Conservation (phyloP, 2,113 vertebrate species). For the Phyllostomus discolor region DNA sequence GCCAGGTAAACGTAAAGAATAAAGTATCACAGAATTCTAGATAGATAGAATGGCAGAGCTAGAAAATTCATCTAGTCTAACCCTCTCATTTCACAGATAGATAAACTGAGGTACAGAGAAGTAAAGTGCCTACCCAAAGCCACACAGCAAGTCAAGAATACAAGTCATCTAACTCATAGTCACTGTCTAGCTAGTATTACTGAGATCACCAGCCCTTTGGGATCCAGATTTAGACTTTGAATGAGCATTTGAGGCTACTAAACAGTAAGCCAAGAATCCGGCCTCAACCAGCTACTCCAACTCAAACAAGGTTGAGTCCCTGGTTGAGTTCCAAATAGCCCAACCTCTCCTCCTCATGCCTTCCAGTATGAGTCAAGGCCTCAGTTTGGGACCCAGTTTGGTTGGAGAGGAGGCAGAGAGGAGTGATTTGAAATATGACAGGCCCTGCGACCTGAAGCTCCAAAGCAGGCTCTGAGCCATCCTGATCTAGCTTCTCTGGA, state of each 20-base stretch:
- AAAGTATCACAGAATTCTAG: slow-evolving; percentile 2
- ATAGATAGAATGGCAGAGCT: background rate
- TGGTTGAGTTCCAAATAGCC: background rate
- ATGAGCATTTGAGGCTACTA: slow-evolving; percentile 14
- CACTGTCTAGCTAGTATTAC: background rate
- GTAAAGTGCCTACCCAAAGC: background rate
- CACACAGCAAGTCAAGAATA: background rate
- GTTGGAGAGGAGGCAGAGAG: background rate
- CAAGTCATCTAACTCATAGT: background rate
- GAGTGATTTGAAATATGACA: slow-evolving; percentile 5
- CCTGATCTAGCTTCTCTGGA: slow-evolving; percentile 5
- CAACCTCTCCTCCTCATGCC: background rate
- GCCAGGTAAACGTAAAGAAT: slow-evolving; percentile 14
- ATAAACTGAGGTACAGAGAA: background rate
- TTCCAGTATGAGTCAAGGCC: background rate
- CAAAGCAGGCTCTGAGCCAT: background rate
- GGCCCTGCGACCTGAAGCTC: background rate
- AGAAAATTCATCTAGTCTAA: slow-evolving; percentile 15
- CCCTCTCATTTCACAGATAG: slow-evolving; percentile 14
- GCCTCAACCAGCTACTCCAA: background rate
- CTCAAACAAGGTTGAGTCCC: background rate
- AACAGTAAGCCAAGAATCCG: background rate
- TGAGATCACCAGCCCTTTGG: background rate
- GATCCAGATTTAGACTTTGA: background rate
- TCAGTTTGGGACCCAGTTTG: background rate